phyloP scores from a whole-genome alignment of 2,888 invertebrate species.

The Luperina testacea region DNA sequence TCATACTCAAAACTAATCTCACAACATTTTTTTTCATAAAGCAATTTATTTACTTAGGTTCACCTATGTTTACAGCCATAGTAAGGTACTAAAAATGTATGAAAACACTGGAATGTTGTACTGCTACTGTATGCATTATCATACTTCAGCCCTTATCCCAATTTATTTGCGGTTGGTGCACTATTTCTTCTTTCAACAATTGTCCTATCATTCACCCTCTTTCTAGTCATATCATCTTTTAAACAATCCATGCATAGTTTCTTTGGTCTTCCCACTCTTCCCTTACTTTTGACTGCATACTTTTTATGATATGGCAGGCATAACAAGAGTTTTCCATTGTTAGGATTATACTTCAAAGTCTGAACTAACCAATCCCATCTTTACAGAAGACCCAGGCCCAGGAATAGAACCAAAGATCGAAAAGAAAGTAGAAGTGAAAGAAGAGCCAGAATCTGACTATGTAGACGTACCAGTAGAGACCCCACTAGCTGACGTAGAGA shows the following conservation, averaged over 20 bases:
- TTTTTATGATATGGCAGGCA: background rate
- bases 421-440: constrained; percentile 32
- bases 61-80: background rate
- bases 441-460: constrained; percentile 53
- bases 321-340: background rate
- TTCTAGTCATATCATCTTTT: background rate
- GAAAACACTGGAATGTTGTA: background rate
- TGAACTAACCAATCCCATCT: background rate
- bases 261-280: background rate
- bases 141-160: background rate
- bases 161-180: background rate
- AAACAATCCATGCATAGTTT: background rate
- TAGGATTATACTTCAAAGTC: background rate
- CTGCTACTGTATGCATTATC: background rate
- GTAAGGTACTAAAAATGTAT: background rate
- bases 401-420: constrained; percentile 26
- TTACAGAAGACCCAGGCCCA: constrained; percentile 59
- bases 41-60: background rate
- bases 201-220: background rate
- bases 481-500: constrained; percentile 7
- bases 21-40: too few relatives aligned
- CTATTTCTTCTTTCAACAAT: background rate
- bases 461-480: constrained; percentile 29
- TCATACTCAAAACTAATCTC: too few relatives aligned
- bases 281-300: background rate